Conservation (phyloP, 1,140 invertebrate species). For the Matsumurasca onukii region DNA sequence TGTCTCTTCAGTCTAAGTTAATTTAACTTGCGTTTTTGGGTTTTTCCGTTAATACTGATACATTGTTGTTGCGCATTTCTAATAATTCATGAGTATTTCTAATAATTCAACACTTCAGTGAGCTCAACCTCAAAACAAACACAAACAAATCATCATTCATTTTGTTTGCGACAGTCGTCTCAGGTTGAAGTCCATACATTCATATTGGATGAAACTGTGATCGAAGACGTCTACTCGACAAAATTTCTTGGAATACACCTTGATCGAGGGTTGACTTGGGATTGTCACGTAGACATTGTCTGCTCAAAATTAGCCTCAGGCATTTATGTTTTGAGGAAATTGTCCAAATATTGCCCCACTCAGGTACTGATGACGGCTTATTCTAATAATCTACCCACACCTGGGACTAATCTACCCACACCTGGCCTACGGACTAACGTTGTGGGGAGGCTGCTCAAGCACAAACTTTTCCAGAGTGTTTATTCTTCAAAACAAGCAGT, state of each 20-base stretch:
- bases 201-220: background rate
- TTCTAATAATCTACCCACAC: background rate
- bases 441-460: background rate
- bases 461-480: background rate
- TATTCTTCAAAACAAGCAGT: background rate
- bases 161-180: background rate
- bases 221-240: background rate
- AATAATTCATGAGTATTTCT: no score
- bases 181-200: background rate
- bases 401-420: background rate
- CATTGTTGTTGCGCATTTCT: no score
- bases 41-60: no score
- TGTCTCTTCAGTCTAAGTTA: no score
- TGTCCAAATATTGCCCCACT: background rate
- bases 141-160: background rate
- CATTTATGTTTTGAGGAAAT: background rate
- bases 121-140: background rate
- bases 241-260: constrained; percentile 1
- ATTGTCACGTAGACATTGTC: background rate
- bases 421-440: background rate
- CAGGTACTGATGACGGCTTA: background rate
- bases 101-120: no score
- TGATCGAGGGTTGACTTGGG: background rate
- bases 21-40: no score
- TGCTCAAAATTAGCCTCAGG: background rate